A percentile compares a stretch with the other conserved stretches of the same genome.
Evolutionary conservation across 2,113 vertebrate species (phyloP).

Genomic region (Lepisosteus oculatus): DNA sequence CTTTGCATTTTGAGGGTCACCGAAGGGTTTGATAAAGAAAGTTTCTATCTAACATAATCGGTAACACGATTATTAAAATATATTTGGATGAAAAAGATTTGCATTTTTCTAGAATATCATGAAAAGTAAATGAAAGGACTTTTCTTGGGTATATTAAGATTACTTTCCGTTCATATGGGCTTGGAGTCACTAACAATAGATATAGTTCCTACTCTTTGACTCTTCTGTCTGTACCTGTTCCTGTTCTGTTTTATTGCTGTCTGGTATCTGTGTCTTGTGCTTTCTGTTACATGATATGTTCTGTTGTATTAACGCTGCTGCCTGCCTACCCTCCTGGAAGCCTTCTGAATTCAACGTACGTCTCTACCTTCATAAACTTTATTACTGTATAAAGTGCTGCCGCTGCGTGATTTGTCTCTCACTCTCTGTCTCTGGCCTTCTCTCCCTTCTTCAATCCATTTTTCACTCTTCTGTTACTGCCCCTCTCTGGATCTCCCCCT

Average conservation of each 20-base stretch:
- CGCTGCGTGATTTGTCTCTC: background rate
- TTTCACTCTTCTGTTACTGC: conserved; percentile 5
- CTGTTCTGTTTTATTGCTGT: conserved; percentile 35
- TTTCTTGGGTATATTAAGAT: no score
- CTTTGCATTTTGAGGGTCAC: no score
- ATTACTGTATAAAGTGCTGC: conserved; percentile 43
- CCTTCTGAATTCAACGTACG: conserved; percentile 70
- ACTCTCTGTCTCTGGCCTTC: conserved; percentile 1
- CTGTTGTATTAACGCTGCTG: conserved; percentile 67
- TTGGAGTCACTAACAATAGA: no score
- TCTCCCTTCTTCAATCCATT: conserved; percentile 33
- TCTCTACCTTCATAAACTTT: conserved; percentile 59
- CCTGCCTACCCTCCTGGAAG: conserved; percentile 66
- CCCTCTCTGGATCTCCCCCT: background rate
- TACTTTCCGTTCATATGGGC: no score
- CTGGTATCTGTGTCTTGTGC: conserved; percentile 59
- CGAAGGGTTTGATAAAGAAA: conserved; percentile 49
- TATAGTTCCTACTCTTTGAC: conserved; percentile 2
- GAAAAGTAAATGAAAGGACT: no score
- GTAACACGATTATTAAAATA: conserved; percentile 41
- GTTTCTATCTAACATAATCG: conserved; percentile 36
- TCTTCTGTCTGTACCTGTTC: conserved; percentile 23
- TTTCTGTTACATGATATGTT: conserved; percentile 67
- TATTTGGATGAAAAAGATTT: conserved; percentile 59
- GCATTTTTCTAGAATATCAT: no score